Percentiles rank a stretch among this genome's conserved stretches.
Conservation (phyloP, 2,888 invertebrate species). For the Cryptus armator region DNA sequence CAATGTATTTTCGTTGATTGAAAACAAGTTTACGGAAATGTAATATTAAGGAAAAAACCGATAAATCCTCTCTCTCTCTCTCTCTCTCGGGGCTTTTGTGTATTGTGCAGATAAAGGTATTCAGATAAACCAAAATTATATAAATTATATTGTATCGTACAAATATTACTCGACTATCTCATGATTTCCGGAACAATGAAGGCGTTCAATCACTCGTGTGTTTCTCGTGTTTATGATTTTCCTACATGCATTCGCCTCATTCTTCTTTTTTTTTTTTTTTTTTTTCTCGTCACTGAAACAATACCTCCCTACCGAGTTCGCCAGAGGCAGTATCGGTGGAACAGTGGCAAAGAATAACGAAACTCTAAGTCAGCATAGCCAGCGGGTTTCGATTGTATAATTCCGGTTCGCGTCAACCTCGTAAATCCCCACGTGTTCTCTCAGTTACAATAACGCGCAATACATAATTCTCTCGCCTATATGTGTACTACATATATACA, state of each 20-base stretch:
- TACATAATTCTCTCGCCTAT: slow-evolving; percentile 37
- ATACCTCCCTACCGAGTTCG: background rate
- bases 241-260: slow-evolving; percentile 6
- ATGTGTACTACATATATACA: background rate
- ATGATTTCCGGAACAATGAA: slow-evolving; percentile 12
- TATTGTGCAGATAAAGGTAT: background rate
- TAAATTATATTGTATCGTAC: background rate
- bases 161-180: background rate
- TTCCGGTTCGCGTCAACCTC: slow-evolving; percentile 53
- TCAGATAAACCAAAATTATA: background rate
- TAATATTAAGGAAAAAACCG: too few species aligned
- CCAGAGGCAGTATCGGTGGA: background rate
- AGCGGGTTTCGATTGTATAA: slow-evolving; percentile 37
- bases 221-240: slow-evolving; percentile 4
- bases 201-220: background rate
- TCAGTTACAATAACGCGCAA: slow-evolving; percentile 24
- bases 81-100: too few species aligned
- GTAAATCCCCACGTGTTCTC: slow-evolving; percentile 33
- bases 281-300: slow-evolving; percentile 10
- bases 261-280: slow-evolving; percentile 12
- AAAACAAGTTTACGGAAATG: too few species aligned
- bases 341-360: slow-evolving; percentile 1
- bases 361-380: background rate
- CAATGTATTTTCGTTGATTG: too few species aligned
- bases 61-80: too few species aligned